phyloP scores from a whole-genome alignment of 2,888 invertebrate genomes.

The Notodonta ziczac region DNA sequence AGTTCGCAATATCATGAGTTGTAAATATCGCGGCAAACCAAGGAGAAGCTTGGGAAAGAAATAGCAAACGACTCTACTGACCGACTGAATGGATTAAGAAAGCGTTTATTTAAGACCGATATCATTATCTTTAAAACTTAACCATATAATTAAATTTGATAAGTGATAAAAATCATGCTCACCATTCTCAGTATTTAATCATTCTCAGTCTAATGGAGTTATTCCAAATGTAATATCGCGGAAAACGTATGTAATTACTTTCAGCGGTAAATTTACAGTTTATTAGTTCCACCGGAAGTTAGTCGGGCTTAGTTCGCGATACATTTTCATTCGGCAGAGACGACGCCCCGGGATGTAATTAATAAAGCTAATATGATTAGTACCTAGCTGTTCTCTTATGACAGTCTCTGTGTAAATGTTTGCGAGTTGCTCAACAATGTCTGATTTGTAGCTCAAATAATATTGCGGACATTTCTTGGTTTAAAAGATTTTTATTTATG shows the following conservation, averaged over 20 bases:
- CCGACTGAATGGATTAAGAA: no score
- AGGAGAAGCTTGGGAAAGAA: no score
- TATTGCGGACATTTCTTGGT: not conserved
- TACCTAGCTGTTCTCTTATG: constrained; percentile 62
- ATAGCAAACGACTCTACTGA: no score
- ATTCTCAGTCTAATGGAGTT: not conserved
- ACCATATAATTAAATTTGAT: no score
- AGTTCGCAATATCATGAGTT: not conserved
- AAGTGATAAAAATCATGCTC: no score
- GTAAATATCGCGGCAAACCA: no score
- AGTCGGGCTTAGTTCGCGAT: constrained; percentile 54
- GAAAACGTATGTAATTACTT: constrained; percentile 6
- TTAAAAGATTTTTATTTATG: not conserved
- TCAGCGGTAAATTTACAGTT: constrained; percentile 36
- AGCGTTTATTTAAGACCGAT: no score
- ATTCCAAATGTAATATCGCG: not conserved
- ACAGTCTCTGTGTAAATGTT: constrained; percentile 27
- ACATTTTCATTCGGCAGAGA: constrained; percentile 79
- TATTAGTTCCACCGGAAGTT: constrained; percentile 47
- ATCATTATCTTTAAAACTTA: no score
- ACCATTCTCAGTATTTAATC: not conserved
- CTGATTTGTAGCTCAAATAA: not conserved
- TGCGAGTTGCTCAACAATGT: not conserved
- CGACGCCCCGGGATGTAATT: constrained; percentile 71
- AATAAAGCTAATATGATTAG: constrained; percentile 82